Evolutionary conservation across 2,113 vertebrate species (phyloP).

Genomic region (Acrocephalus kingi): DNA sequence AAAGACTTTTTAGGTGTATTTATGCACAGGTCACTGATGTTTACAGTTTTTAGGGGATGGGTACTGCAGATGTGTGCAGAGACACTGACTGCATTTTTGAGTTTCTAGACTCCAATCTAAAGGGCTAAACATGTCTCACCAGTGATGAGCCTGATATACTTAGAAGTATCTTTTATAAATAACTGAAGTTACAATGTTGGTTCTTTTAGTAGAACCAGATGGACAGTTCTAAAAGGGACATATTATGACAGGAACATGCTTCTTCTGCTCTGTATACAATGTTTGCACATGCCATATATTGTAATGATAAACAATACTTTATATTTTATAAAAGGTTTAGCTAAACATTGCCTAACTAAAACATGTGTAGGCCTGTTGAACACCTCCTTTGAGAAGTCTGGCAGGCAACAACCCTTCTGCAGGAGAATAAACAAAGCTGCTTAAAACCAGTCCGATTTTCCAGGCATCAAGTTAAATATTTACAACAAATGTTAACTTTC

Average conservation of each 20-base stretch:
- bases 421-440: conserved; percentile 9
- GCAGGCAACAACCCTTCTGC: not conserved
- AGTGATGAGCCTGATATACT: not conserved
- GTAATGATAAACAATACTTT: not conserved
- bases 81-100: not conserved
- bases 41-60: not conserved
- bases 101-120: not conserved
- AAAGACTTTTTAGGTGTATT: not conserved
- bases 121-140: not conserved
- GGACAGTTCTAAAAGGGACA: not conserved
- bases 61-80: not conserved
- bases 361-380: not conserved
- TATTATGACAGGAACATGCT: not conserved
- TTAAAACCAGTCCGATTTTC: not conserved
- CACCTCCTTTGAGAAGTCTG: not conserved
- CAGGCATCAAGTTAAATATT: not conserved
- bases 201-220: not conserved
- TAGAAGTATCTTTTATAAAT: not conserved
- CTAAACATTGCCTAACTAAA: not conserved
- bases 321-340: not conserved
- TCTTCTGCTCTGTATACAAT: not conserved
- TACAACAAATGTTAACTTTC: not conserved
- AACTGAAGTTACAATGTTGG: not conserved
- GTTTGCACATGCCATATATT: not conserved
- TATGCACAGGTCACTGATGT: not conserved